Conservation (phyloP, 2,113 vertebrate species). For the Danio rerio region DNA sequence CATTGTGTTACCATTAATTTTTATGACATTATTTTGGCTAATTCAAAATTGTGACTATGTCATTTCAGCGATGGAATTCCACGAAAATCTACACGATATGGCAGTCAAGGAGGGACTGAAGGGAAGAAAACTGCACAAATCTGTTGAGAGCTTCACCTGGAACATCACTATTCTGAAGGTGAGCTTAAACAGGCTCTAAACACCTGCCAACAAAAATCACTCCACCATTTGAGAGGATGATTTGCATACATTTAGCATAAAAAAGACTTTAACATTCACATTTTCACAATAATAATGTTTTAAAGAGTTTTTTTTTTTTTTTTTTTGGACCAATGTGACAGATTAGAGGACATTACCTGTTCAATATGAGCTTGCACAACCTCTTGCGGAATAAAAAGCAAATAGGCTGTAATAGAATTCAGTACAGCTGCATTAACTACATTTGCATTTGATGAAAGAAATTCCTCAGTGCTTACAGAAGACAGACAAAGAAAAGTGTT, state of each 20-base stretch:
- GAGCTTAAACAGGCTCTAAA: slow-evolving; percentile 28
- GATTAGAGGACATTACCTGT: not conserved
- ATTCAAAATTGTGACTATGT: not conserved
- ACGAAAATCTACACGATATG: slow-evolving; percentile 90
- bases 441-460: not conserved
- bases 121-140: slow-evolving; percentile 93
- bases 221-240: not conserved
- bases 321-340: not conserved
- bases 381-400: not conserved
- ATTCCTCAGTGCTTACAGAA: not conserved
- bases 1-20: too few relatives aligned
- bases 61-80: slow-evolving; percentile 91
- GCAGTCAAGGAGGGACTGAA: slow-evolving; percentile 93
- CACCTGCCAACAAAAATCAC: not conserved
- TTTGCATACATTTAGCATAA: not conserved
- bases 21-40: too few relatives aligned
- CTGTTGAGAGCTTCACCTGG: slow-evolving; percentile 97
- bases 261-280: not conserved
- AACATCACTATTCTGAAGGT: slow-evolving; percentile 99
- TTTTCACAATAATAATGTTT: too few relatives aligned
- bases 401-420: not conserved
- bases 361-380: not conserved
- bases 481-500: not conserved
- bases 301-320: too few relatives aligned
- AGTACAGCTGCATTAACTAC: not conserved